A percentile compares a stretch with the other conserved stretches of the same genome.
Conservation (phyloP, 2,797 vertebrate genomes). For the Mormyrus hasselquistii region DNA sequence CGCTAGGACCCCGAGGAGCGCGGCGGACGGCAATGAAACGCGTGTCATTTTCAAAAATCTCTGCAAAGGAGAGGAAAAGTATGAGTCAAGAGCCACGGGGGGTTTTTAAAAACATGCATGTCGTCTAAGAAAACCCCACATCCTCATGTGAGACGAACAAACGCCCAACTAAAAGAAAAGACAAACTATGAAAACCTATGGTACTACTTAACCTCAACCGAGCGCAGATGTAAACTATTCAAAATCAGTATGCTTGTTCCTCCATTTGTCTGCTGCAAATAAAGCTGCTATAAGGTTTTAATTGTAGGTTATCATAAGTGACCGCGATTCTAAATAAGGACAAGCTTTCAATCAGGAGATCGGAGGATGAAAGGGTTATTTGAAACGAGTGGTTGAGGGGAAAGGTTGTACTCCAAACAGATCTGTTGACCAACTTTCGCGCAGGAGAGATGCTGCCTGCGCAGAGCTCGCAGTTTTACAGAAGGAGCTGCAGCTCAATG, state of each 20-base stretch:
- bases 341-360: neutral
- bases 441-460: neutral
- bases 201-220: constrained; percentile 15
- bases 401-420: constrained; percentile 9
- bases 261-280: neutral
- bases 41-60: constrained; percentile 8
- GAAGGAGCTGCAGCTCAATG: neutral
- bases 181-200: neutral
- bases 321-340: constrained; percentile 9
- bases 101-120: neutral
- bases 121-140: neutral
- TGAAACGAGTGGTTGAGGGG: neutral
- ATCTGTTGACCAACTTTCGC: constrained; percentile 1
- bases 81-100: neutral
- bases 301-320: constrained; percentile 2
- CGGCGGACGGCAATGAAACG: neutral
- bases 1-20: neutral
- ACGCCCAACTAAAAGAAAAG: neutral
- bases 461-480: neutral
- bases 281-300: neutral
- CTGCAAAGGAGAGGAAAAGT: neutral
- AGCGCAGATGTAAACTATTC: constrained; percentile 8
- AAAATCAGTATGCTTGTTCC: neutral
- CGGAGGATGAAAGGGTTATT: neutral
- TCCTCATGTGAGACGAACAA: neutral